A percentile compares a stretch with the other conserved stretches of the same genome.
Evolutionary conservation across 2,113 vertebrate species (phyloP).

Genomic region (Proterorhinus semilunaris): DNA sequence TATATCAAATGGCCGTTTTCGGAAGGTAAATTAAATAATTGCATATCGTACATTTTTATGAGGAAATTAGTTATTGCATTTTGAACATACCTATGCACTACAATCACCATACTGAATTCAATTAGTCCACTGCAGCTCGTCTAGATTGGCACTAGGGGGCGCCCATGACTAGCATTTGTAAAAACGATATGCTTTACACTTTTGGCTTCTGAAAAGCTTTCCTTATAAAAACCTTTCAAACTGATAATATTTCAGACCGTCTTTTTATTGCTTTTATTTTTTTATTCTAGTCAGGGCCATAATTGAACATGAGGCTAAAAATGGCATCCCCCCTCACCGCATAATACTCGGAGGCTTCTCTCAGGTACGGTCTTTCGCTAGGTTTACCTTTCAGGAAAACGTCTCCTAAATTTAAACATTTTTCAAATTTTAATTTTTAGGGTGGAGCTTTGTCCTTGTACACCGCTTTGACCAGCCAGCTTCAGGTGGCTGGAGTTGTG

Average conservation of each 20-base stretch:
- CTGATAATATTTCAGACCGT: background rate
- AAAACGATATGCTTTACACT: background rate
- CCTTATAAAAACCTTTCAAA: background rate
- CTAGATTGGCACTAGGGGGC: background rate
- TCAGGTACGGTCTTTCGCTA: constrained; percentile 82
- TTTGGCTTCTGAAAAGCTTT: background rate
- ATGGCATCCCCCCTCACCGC: constrained; percentile 91
- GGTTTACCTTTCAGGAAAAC: too few relatives aligned
- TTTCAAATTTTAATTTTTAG: constrained; percentile 62
- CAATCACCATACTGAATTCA: too few relatives aligned
- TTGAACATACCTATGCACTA: too few relatives aligned
- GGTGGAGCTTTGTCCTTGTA: constrained; percentile 96
- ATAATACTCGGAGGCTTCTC: constrained; percentile 97
- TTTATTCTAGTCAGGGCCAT: constrained; percentile 87
- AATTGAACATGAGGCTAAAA: constrained; percentile 95
- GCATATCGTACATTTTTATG: too few relatives aligned
- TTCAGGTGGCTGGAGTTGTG: constrained; percentile 92
- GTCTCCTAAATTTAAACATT: too few relatives aligned
- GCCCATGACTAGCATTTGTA: background rate
- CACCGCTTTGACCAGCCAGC: constrained; percentile 92
- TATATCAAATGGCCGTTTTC: too few relatives aligned
- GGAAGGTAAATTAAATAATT: too few relatives aligned
- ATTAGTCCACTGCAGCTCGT: background rate
- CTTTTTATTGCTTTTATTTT: background rate
- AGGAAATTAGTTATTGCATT: too few relatives aligned